Conservation (phyloP, 2,797 vertebrate genomes). For the Poeciliopsis presidionis region DNA sequence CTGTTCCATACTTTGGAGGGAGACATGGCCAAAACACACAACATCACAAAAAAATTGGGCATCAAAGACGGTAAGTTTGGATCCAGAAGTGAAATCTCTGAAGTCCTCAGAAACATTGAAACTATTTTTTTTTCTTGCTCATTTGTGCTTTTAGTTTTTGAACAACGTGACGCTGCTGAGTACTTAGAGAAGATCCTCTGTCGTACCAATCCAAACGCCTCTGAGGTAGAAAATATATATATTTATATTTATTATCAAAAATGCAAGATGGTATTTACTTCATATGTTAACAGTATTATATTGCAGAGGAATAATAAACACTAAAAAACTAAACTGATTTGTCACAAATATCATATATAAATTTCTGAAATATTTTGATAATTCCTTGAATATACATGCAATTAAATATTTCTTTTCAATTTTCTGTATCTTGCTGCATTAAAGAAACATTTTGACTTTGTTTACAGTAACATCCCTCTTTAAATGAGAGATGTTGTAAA, state of each 20-base stretch:
- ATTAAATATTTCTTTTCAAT: neutral
- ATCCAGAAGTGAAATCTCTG: neutral
- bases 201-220: conserved; percentile 30
- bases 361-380: neutral
- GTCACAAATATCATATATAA: neutral
- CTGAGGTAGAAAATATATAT: conserved; percentile 47
- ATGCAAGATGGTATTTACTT: neutral
- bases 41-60: conserved; percentile 43
- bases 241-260: neutral
- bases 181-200: conserved; percentile 77
- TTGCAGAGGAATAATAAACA: neutral
- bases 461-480: neutral
- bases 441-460: neutral
- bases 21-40: neutral
- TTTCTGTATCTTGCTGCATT: neutral
- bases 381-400: neutral
- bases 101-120: neutral
- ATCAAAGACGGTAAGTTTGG: conserved; percentile 50
- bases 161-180: conserved; percentile 77
- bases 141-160: conserved; percentile 38
- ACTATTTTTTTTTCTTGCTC: neutral
- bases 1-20: conserved; percentile 61
- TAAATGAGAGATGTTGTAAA: neutral
- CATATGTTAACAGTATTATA: neutral
- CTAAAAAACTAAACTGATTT: neutral